Conservation (phyloP, 2,888 invertebrate species). For the Ernsta delagoae region DNA sequence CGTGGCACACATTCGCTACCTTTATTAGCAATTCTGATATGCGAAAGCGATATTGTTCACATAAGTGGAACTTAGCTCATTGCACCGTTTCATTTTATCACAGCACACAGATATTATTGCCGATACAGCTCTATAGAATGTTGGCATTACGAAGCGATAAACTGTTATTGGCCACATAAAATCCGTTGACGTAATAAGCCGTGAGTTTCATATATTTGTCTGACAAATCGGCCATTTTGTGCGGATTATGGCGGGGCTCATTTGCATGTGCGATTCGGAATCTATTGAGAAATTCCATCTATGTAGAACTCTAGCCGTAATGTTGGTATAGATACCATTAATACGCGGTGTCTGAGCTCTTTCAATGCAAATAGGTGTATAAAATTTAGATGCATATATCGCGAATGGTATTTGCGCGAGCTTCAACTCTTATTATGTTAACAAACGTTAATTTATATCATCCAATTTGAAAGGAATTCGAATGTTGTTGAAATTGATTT, state of each 20-base stretch:
- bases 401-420: slow-evolving; percentile 27
- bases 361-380: slow-evolving; percentile 36
- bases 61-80: slow-evolving; percentile 69
- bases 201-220: slow-evolving; percentile 73
- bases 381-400: slow-evolving; percentile 35
- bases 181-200: slow-evolving; percentile 71
- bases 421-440: slow-evolving; percentile 9
- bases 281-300: slow-evolving; percentile 56
- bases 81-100: slow-evolving; percentile 76
- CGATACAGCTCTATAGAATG: slow-evolving; percentile 73
- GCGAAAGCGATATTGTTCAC: slow-evolving; percentile 76
- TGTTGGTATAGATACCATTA: slow-evolving; percentile 22
- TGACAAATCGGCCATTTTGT: slow-evolving; percentile 72
- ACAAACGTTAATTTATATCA: no score
- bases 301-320: slow-evolving; percentile 23
- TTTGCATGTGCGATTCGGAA: slow-evolving; percentile 65
- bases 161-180: slow-evolving; percentile 71
- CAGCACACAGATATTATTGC: slow-evolving; percentile 54
- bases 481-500: no score
- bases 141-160: slow-evolving; percentile 68
- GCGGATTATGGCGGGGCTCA: slow-evolving; percentile 57
- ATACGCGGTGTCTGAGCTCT: slow-evolving; percentile 30
- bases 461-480: no score
- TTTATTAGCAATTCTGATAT: slow-evolving; percentile 82
- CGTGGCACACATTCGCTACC: slow-evolving; percentile 71